Conservation (phyloP, 2,888 invertebrate species). For the Microctonus hyperodae region DNA sequence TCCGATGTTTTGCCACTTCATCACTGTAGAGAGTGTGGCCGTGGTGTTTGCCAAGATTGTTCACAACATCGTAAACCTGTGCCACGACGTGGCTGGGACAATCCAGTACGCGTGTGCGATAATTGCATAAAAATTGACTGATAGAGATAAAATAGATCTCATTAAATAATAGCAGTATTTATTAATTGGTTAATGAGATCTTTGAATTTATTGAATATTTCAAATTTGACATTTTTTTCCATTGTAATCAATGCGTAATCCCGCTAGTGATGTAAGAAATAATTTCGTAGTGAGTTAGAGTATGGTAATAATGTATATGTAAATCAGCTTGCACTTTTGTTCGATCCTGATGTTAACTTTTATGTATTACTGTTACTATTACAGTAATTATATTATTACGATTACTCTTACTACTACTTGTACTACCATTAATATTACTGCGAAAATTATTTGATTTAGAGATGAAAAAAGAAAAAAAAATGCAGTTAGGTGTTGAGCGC, state of each 20-base stretch:
- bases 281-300: neutral
- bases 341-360: neutral
- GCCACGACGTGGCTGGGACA: conserved; percentile 77
- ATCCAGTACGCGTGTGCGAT: conserved; percentile 78
- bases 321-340: neutral
- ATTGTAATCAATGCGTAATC: neutral
- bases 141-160: neutral
- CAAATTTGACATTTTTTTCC: neutral
- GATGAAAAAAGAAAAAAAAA: neutral
- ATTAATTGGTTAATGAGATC: neutral
- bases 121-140: conserved; percentile 66
- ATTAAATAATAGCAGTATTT: neutral
- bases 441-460: neutral
- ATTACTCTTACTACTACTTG: neutral
- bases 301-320: neutral
- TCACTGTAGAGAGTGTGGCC: conserved; percentile 74
- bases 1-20: conserved; percentile 55
- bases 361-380: neutral
- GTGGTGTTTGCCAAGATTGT: conserved; percentile 80
- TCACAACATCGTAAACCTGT: conserved; percentile 73
- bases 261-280: no score
- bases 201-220: neutral
- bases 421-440: neutral
- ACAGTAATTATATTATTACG: neutral
- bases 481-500: conserved; percentile 18